Evolutionary conservation across 1,140 invertebrate genomes (phyloP), one percentile per base, ranked within the genome.

Genomic region (Charaxes varanes): DNA sequence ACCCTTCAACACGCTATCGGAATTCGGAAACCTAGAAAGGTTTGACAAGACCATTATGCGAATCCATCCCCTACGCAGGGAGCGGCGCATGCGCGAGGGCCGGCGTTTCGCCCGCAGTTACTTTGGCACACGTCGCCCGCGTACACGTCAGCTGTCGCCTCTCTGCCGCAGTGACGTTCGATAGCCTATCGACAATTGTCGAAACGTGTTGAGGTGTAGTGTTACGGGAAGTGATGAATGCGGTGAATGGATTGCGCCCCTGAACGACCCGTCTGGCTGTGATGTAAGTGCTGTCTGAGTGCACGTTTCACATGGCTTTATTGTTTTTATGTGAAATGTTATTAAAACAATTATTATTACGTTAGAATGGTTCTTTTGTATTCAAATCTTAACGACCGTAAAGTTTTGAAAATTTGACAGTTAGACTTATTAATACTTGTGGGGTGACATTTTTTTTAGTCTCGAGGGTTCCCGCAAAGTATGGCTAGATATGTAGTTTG

Each of bases 11-110:
- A 45, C 47, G 43, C 53, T 62, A 71, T 71, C 48, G 57, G 54
- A 51, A 62, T 67, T 69, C 48, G 65, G 57, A 54, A 64, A 67
- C 58, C 56, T 54, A 61, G 53, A 62, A 63, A 62, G 62, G 50
- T 74, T 64, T 69, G 65, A 69, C 65, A 61, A 61, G 43, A 62
- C 41, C 54, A 61, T 54, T 63, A 66, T 64, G 56, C 63, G 70
- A 71, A 70, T 64, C 66, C 63, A 73, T 76, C 76, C 67, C 60
- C 57, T 62, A 64, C 53, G 57, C 55, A 62, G 50, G 37, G 49
- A 38, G 45, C 10, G 14, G 44, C 76, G 76, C 72, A 65, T 66
- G 72, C 71, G 72, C 60, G 49, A 14, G 30, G 12, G 11, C n/a
- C 41, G 55, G 32, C 62, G 55, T 63, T 55, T 52, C 67, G 44